A percentile compares a stretch with the other conserved stretches of the same genome.
These are phyloP conservation scores for Saturnia pavonia DNA, from an alignment of 2,888 invertebrate genomes.

Conservation along the genomic window DNA sequence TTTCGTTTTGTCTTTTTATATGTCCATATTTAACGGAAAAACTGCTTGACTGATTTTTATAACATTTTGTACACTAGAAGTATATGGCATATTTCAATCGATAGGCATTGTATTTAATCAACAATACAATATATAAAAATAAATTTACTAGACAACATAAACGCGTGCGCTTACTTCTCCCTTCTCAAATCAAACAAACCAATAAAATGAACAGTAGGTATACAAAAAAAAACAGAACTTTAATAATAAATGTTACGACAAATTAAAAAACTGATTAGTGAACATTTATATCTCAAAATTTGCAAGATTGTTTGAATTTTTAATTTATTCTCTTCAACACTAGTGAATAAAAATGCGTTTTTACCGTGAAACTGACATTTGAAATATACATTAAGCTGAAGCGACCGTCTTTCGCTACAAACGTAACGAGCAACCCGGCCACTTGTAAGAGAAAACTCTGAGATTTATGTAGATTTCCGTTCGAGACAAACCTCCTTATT, in stretches of 20 bases:
- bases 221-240: too few species aligned
- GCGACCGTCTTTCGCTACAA: slow-evolving; percentile 3
- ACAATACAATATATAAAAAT: too few species aligned
- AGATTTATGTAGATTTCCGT: slow-evolving; percentile 27
- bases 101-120: too few species aligned
- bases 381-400: slow-evolving; percentile 14
- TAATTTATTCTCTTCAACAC: neutral
- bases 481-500: slow-evolving; percentile 26
- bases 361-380: slow-evolving; percentile 11
- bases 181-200: too few species aligned
- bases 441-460: slow-evolving; percentile 21
- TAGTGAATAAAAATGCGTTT: slow-evolving; percentile 13
- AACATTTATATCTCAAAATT: neutral
- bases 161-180: too few species aligned
- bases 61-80: too few species aligned
- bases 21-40: too few species aligned
- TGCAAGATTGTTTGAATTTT: neutral
- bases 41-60: too few species aligned
- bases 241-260: neutral
- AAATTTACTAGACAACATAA: too few species aligned
- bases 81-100: too few species aligned
- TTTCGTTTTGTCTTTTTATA: too few species aligned
- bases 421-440: slow-evolving; percentile 15
- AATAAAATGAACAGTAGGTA: too few species aligned
- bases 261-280: neutral